Conservation (phyloP, 92 coral and sea anemone species). For the Isaurus tuberculatus region DNA sequence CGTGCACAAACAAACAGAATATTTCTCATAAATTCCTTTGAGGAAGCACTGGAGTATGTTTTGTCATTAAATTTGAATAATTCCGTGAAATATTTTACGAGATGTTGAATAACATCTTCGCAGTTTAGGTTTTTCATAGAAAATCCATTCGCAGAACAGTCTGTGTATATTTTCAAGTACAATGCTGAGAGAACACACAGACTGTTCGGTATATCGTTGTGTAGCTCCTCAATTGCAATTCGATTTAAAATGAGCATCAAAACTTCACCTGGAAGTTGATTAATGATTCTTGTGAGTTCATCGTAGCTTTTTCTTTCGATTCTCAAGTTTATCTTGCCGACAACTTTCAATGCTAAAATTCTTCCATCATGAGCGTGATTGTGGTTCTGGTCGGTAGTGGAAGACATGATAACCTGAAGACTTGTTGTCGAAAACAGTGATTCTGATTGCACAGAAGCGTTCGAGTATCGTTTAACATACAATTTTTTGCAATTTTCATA, state of each 20-base stretch:
- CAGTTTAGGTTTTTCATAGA: slow-evolving; percentile 61
- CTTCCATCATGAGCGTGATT: slow-evolving; percentile 67
- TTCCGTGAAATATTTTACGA: slow-evolving; percentile 77
- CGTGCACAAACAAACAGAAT: slow-evolving; percentile 67
- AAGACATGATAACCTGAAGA: slow-evolving; percentile 29
- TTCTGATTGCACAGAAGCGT: slow-evolving; percentile 10
- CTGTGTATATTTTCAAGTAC: slow-evolving; percentile 72
- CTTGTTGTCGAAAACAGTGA: slow-evolving; percentile 30
- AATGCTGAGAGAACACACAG: slow-evolving; percentile 76
- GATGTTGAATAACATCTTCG: slow-evolving; percentile 77
- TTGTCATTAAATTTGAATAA: slow-evolving; percentile 80
- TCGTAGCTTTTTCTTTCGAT: slow-evolving; percentile 84
- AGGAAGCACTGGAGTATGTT: slow-evolving; percentile 83
- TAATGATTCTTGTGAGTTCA: slow-evolving; percentile 73
- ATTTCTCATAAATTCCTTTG: slow-evolving; percentile 75
- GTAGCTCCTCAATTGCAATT: slow-evolving; percentile 76
- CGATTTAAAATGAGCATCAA: slow-evolving; percentile 77
- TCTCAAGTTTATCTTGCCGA: slow-evolving; percentile 83
- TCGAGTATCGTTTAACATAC: slow-evolving; percentile 3
- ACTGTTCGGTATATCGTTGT: slow-evolving; percentile 86
- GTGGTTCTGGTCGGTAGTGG: slow-evolving; percentile 17
- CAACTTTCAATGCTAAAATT: slow-evolving; percentile 78
- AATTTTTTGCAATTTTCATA: neutral
- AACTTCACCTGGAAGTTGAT: slow-evolving; percentile 93
- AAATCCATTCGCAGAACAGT: slow-evolving; percentile 66